These are phyloP conservation scores for Apoderus coryli DNA, from an alignment of 2,888 invertebrate species.

Conservation along the genomic window DNA sequence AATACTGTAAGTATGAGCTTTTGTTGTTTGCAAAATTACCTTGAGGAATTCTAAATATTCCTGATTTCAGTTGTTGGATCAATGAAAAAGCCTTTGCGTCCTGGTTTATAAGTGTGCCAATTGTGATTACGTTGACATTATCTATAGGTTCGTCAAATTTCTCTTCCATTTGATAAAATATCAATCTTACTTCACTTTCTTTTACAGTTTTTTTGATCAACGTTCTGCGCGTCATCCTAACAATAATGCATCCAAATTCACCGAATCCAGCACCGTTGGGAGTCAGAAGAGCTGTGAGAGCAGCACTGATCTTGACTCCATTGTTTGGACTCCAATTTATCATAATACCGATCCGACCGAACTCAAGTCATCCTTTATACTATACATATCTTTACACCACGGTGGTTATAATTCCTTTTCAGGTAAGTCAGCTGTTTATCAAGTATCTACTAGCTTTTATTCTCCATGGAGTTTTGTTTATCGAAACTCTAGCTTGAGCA, in stretches of 20 bases:
- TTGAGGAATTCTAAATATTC: too few species aligned
- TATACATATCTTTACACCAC: constrained; percentile 49
- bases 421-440: constrained; percentile 45
- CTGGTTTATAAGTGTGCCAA: constrained; percentile 49
- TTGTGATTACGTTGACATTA: constrained; percentile 41
- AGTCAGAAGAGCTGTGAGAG: constrained; percentile 51
- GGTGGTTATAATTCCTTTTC: constrained; percentile 53
- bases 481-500: too few species aligned
- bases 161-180: too few species aligned
- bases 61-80: constrained; percentile 49
- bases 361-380: constrained; percentile 39
- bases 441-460: neutral
- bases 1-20: constrained; percentile 40
- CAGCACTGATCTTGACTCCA: constrained; percentile 61
- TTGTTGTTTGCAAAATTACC: too few species aligned
- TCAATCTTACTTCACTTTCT: too few species aligned
- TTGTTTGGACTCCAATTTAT: constrained; percentile 61
- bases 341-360: constrained; percentile 52
- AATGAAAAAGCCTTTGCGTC: constrained; percentile 43
- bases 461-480: too few species aligned
- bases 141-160: constrained; percentile 39
- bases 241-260: constrained; percentile 47
- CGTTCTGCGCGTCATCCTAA: constrained; percentile 47
- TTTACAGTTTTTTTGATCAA: constrained; percentile 49
- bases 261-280: constrained; percentile 43